phyloP scores from a whole-genome alignment of 2,797 vertebrate species.

The Neosilurus mollespiculum region DNA sequence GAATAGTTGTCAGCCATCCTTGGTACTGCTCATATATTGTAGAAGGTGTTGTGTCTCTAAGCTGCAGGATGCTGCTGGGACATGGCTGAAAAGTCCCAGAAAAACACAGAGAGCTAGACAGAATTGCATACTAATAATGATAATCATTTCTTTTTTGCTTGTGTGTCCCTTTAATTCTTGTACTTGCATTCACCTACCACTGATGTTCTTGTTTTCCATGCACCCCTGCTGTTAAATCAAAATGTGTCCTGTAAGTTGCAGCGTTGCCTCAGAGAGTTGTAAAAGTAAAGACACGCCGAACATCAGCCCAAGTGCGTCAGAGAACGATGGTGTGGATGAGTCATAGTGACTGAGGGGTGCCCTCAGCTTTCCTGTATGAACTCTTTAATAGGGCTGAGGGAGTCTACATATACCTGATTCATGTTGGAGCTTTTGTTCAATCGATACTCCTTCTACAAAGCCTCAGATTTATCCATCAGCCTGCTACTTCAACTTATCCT shows the following conservation, averaged over 20 bases:
- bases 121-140: too few relatives aligned
- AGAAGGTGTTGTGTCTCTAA: too few relatives aligned
- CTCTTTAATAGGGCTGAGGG: constrained; percentile 40
- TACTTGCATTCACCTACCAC: background rate
- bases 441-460: constrained; percentile 73
- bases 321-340: constrained; percentile 26
- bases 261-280: background rate
- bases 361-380: constrained; percentile 32
- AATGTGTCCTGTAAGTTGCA: background rate
- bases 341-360: constrained; percentile 33
- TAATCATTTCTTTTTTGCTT: background rate
- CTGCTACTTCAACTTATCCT: constrained; percentile 61
- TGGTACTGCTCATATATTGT: too few relatives aligned
- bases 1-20: too few relatives aligned
- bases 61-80: too few relatives aligned
- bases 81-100: too few relatives aligned
- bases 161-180: constrained; percentile 4
- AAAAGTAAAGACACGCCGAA: constrained; percentile 24
- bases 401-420: constrained; percentile 65
- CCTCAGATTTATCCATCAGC: constrained; percentile 69
- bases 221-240: constrained; percentile 12
- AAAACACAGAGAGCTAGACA: too few relatives aligned
- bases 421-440: constrained; percentile 68
- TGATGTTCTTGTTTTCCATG: constrained; percentile 2
- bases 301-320: background rate